phyloP scores from a whole-genome alignment of 2,113 vertebrate genomes.

The Galeopterus variegatus region DNA sequence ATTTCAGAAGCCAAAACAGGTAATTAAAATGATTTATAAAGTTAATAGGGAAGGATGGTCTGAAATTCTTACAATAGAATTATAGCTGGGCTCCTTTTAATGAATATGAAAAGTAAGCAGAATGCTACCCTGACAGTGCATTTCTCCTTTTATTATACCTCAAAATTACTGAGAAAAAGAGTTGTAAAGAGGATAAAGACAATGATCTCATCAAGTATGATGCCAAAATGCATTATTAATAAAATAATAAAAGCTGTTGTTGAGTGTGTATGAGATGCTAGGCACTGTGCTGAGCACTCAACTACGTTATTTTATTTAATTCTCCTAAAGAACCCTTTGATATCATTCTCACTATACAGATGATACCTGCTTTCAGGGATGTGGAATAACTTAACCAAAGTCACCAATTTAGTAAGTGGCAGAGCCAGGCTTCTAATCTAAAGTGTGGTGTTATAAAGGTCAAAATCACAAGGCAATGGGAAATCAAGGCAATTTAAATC shows the following conservation, averaged over 20 bases:
- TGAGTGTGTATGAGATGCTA: background rate
- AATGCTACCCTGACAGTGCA: background rate
- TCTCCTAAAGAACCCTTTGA: background rate
- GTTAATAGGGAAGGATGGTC: background rate
- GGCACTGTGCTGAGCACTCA: background rate
- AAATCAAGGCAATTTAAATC: conserved; percentile 24
- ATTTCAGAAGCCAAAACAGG: background rate
- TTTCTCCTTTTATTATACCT: background rate
- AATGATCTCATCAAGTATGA: background rate
- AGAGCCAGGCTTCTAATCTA: background rate
- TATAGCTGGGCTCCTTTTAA: background rate
- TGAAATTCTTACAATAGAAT: background rate
- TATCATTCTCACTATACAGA: background rate
- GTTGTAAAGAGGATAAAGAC: background rate
- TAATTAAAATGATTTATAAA: conserved; percentile 50
- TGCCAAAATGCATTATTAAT: background rate
- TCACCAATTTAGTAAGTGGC: background rate
- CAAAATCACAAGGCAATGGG: background rate
- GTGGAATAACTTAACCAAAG: background rate
- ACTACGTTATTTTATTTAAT: background rate
- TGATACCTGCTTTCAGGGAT: background rate
- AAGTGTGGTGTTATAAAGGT: background rate
- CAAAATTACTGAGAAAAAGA: background rate
- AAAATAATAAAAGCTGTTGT: background rate
- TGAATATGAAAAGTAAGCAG: background rate